A percentile compares a stretch with the other conserved stretches of the same genome.
These are phyloP conservation scores for Phrynocephalus vlangalii DNA, from an alignment of 2,797 vertebrate genomes.

Conservation along the genomic window DNA sequence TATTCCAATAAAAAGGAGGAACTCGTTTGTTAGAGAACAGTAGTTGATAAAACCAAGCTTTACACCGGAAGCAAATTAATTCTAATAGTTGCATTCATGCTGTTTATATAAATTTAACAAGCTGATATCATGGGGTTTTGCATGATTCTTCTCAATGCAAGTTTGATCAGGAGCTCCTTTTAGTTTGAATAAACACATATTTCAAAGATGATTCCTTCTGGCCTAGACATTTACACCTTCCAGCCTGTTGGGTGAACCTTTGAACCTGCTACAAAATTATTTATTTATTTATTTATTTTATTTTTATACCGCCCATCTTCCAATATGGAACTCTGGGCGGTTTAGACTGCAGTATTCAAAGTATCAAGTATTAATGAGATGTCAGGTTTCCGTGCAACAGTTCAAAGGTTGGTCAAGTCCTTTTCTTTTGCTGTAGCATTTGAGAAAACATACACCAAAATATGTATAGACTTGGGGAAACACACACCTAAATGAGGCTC, in stretches of 20 bases:
- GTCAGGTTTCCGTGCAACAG: background rate
- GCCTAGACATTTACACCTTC: slow-evolving; percentile 27
- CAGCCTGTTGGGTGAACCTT: background rate
- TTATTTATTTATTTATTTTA: no score
- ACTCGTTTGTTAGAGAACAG: background rate
- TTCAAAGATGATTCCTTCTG: background rate
- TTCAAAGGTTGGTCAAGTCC: slow-evolving; percentile 38
- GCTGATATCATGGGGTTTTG: background rate
- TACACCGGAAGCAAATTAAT: background rate
- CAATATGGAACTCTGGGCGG: no score
- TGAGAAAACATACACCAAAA: background rate
- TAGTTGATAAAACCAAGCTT: background rate
- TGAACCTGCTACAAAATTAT: slow-evolving; percentile 41
- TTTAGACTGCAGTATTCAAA: slow-evolving; percentile 5
- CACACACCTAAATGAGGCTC: background rate
- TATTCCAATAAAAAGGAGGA: background rate
- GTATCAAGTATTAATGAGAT: slow-evolving; percentile 55
- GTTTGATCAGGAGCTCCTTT: background rate
- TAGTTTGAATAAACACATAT: background rate
- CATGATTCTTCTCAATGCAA: background rate
- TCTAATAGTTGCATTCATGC: background rate
- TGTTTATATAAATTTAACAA: background rate
- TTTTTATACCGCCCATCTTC: no score
- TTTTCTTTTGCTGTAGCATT: background rate
- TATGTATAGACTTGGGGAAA: background rate